Conservation (phyloP, 2,113 vertebrate species). For the Cygnus buccinator region DNA sequence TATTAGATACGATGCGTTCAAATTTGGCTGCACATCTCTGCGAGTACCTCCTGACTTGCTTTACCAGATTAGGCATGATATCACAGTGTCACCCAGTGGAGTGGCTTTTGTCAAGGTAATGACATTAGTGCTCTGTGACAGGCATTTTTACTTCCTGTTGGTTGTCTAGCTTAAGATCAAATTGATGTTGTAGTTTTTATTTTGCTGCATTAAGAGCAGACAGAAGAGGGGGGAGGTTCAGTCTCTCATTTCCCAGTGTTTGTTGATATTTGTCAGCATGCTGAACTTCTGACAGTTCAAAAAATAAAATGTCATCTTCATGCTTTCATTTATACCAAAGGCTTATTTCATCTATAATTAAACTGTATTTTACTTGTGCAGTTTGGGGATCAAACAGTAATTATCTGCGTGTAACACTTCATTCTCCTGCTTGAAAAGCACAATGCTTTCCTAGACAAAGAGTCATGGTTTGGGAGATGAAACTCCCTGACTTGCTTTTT, state of each 20-base stretch:
- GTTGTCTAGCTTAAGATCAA: not conserved
- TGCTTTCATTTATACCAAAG: slow-evolving; percentile 25
- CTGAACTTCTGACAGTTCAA: slow-evolving; percentile 6
- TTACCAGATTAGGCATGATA: slow-evolving; percentile 90
- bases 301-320: slow-evolving; percentile 18
- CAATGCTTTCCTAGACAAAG: not conserved
- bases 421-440: not conserved
- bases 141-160: not conserved
- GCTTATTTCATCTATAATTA: slow-evolving; percentile 49
- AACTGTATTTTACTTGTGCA: slow-evolving; percentile 10
- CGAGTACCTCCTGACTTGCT: slow-evolving; percentile 92
- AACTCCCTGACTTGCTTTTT: not conserved
- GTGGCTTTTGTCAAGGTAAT: slow-evolving; percentile 96
- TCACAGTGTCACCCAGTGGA: slow-evolving; percentile 94
- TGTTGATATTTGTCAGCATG: not conserved
- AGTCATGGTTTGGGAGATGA: not conserved
- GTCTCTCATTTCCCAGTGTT: not conserved
- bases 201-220: slow-evolving; percentile 4
- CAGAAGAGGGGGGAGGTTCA: not conserved
- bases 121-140: not conserved
- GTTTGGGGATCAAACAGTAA: slow-evolving; percentile 36
- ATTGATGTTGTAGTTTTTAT: not conserved
- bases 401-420: not conserved
- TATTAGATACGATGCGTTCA: slow-evolving; percentile 91
- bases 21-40: slow-evolving; percentile 94